Evolutionary conservation across 1,140 invertebrate genomes (phyloP).

Genomic region (Dufourea novaeangliae): DNA sequence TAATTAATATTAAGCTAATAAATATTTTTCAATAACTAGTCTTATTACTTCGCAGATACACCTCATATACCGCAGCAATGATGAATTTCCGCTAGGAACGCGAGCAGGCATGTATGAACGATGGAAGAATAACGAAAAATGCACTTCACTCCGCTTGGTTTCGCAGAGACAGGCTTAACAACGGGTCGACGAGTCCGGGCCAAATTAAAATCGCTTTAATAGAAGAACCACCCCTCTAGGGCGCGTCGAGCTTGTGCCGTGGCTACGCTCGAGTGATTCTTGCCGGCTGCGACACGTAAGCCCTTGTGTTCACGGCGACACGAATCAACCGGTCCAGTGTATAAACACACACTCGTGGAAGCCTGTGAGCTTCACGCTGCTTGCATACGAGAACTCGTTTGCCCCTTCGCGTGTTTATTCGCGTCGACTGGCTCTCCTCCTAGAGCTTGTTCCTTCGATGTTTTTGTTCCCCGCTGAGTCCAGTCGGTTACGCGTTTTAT

Average conservation of each 20-base stretch:
- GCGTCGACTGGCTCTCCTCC: neutral
- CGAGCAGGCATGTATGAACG: neutral
- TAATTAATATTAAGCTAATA: too few relatives aligned
- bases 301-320: too few relatives aligned
- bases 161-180: neutral
- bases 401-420: neutral
- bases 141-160: neutral
- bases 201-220: conserved; percentile 29
- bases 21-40: too few relatives aligned
- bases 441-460: neutral
- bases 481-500: too few relatives aligned
- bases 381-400: neutral
- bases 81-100: neutral
- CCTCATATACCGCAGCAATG: too few relatives aligned
- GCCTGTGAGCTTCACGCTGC: conserved; percentile 7
- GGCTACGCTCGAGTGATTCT: too few relatives aligned
- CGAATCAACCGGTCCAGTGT: too few relatives aligned
- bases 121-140: neutral
- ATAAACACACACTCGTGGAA: neutral
- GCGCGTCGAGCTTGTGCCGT: neutral
- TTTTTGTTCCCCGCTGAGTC: neutral
- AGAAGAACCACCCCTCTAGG: neutral
- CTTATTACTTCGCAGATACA: too few relatives aligned
- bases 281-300: too few relatives aligned
- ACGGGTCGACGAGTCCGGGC: neutral